phyloP scores from a whole-genome alignment of 2,888 invertebrate genomes.

The Lysandra bellargus region DNA sequence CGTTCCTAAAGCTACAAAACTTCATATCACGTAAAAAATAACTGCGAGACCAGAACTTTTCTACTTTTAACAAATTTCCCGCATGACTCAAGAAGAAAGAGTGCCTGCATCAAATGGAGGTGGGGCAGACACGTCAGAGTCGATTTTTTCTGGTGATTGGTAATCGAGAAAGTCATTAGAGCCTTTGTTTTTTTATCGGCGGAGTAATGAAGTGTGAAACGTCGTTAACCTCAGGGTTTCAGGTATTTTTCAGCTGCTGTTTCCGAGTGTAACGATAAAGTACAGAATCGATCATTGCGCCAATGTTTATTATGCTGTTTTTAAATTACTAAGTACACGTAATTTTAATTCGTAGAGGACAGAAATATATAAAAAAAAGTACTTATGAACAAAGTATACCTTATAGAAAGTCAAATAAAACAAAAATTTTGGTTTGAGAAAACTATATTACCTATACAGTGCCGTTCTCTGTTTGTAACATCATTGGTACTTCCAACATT shows the following conservation, averaged over 20 bases:
- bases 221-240: slow-evolving; percentile 45
- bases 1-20: too few relatives aligned
- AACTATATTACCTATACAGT: too few relatives aligned
- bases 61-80: not conserved
- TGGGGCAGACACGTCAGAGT: slow-evolving; percentile 32
- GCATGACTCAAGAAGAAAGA: slow-evolving; percentile 1
- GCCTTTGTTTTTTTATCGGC: slow-evolving; percentile 51
- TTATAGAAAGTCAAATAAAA: too few relatives aligned
- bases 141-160: slow-evolving; percentile 53
- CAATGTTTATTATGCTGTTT: too few relatives aligned
- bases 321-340: too few relatives aligned
- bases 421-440: too few relatives aligned
- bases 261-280: not conserved
- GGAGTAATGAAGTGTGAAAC: slow-evolving; percentile 52
- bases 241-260: slow-evolving; percentile 32
- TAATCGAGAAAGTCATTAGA: slow-evolving; percentile 55
- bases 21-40: not conserved
- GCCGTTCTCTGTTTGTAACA: too few relatives aligned
- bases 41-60: not conserved
- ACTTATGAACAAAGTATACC: too few relatives aligned
- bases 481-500: too few relatives aligned
- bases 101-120: slow-evolving; percentile 23
- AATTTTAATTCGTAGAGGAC: too few relatives aligned
- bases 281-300: too few relatives aligned
- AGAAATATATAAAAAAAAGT: too few relatives aligned